Percentiles rank a stretch among this genome's conserved stretches.
Evolutionary conservation across 2,797 vertebrate genomes (phyloP).

Genomic region (Chanos chanos): DNA sequence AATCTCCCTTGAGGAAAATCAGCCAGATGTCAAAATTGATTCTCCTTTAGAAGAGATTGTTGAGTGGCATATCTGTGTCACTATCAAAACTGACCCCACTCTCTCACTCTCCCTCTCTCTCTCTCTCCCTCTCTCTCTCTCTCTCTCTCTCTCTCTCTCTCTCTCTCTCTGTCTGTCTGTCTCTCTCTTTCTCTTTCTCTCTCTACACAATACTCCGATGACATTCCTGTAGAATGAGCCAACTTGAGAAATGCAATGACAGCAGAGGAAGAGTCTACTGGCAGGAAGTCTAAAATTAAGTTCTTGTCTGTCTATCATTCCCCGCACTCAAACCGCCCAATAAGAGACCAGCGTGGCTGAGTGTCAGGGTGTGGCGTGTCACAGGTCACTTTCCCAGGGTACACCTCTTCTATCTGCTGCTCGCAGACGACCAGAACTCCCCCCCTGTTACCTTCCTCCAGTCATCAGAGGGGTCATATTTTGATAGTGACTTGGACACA

Average conservation of each 20-base stretch:
- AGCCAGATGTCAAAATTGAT: too few relatives aligned
- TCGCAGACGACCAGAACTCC: constrained; percentile 37
- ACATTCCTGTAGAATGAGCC: constrained; percentile 35
- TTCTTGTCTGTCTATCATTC: constrained; percentile 8
- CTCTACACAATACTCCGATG: constrained; percentile 5
- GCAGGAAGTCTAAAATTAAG: constrained; percentile 45
- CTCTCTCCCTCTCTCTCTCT: constrained; percentile 8
- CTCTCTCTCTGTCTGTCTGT: constrained; percentile 3
- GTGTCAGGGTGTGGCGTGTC: constrained; percentile 36
- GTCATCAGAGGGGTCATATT: constrained; percentile 42
- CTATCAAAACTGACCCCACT: neutral
- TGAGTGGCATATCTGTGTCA: neutral
- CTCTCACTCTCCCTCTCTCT: neutral
- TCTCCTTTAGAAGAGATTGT: too few relatives aligned
- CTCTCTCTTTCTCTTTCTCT: neutral
- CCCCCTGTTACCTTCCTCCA: constrained; percentile 48
- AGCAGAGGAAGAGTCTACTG: constrained; percentile 17
- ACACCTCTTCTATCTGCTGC: constrained; percentile 49
- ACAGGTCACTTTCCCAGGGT: constrained; percentile 53
- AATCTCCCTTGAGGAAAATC: too few relatives aligned
- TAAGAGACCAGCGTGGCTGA: constrained; percentile 16
- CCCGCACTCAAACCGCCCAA: constrained; percentile 29
- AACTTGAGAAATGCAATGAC: constrained; percentile 14
- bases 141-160: neutral
- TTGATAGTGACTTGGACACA: constrained; percentile 48